phyloP scores from a whole-genome alignment of 92 coral and sea anemone genomes.

The Parazoanthus atlanticus region DNA sequence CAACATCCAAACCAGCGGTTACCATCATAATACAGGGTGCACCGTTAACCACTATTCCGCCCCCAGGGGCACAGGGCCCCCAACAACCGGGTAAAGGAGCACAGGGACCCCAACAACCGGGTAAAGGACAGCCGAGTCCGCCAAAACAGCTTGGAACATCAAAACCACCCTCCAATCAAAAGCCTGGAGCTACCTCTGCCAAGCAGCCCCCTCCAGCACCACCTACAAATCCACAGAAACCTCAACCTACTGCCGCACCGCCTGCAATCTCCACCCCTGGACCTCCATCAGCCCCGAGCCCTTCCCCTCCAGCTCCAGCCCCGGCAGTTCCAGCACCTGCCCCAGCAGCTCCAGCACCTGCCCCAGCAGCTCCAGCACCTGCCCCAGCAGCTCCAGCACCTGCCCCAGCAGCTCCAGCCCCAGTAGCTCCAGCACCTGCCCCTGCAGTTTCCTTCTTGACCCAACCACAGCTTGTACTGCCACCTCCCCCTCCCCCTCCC shows the following conservation, averaged over 20 bases:
- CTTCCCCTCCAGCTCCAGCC: background rate
- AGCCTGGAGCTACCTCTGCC: background rate
- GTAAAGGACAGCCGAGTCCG: background rate
- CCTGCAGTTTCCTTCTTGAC: background rate
- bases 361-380: background rate
- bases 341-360: background rate
- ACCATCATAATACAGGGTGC: slow-evolving; percentile 41
- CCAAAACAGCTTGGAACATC: slow-evolving; percentile 3
- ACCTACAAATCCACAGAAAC: background rate
- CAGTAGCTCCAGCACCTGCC: background rate
- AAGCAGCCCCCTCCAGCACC: background rate
- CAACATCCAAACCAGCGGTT: slow-evolving; percentile 38
- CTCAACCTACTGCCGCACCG: slow-evolving; percentile 24
- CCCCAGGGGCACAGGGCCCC: background rate
- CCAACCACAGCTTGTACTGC: background rate
- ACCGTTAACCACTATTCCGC: slow-evolving; percentile 13
- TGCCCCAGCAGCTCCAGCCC: background rate
- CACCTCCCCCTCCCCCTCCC: slow-evolving; percentile 23
- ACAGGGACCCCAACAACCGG: background rate
- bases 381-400: background rate
- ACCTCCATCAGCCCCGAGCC: background rate
- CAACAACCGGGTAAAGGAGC: background rate
- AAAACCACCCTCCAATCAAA: background rate
- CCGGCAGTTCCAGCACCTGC: background rate
- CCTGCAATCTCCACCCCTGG: slow-evolving; percentile 26